phyloP scores from a whole-genome alignment of 30 jellyfish, hydroid and myxozoan genomes.

The Hydractinia symbiolongicarpus region DNA sequence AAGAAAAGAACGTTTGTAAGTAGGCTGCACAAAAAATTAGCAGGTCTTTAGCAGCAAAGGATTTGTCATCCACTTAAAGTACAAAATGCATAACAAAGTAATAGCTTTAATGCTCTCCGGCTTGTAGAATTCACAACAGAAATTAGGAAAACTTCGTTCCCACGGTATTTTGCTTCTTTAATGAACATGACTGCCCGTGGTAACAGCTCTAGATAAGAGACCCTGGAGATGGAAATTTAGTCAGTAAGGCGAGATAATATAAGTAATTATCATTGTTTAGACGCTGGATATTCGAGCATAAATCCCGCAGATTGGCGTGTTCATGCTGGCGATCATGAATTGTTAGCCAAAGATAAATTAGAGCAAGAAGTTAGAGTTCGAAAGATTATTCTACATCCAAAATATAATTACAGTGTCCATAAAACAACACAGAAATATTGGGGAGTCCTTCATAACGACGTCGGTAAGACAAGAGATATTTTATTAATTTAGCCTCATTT shows the following conservation, averaged over 20 bases:
- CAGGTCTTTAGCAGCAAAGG: no score
- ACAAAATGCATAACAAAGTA: no score
- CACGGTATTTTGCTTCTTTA: no score
- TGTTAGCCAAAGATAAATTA: slow-evolving; percentile 37
- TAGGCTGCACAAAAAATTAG: no score
- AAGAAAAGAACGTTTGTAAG: no score
- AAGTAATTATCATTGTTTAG: background rate
- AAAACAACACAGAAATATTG: slow-evolving; percentile 26
- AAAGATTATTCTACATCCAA: slow-evolving; percentile 48
- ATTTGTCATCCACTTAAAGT: no score
- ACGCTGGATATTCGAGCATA: slow-evolving; percentile 12
- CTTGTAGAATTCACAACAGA: no score
- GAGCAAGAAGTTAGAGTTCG: slow-evolving; percentile 54
- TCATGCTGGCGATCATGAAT: slow-evolving; percentile 75
- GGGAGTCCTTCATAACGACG: slow-evolving; percentile 49
- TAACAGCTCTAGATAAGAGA: no score
- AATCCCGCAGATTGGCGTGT: slow-evolving; percentile 68
- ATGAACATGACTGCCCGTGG: no score
- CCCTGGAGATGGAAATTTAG: background rate
- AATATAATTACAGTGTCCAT: slow-evolving; percentile 10
- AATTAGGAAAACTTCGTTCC: no score
- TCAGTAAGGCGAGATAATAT: background rate
- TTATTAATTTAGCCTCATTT: no score
- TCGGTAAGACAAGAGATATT: slow-evolving; percentile 23
- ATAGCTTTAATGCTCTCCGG: no score